Conservation (phyloP, 2,113 vertebrate species). For the Procapra przewalskii region DNA sequence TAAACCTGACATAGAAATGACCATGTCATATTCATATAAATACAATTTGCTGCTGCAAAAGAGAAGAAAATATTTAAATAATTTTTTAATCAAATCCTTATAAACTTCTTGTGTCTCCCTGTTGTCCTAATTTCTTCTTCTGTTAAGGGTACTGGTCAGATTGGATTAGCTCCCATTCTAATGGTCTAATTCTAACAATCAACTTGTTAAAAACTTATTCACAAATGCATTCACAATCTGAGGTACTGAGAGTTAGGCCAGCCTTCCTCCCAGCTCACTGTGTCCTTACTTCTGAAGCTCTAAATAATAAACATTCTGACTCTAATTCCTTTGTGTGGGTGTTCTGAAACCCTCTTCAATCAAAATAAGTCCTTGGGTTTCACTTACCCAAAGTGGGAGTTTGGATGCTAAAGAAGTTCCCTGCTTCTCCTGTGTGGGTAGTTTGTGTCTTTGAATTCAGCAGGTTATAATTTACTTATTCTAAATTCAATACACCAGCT, state of each 20-base stretch:
- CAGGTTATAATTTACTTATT: neutral
- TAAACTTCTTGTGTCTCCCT: neutral
- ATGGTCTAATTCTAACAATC: neutral
- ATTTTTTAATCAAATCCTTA: neutral
- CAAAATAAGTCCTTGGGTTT: neutral
- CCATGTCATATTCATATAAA: neutral
- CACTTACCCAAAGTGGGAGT: neutral
- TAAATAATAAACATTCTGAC: neutral
- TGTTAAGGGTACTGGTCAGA: neutral
- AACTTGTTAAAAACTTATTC: neutral
- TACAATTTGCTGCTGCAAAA: neutral
- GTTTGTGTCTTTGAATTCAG: neutral
- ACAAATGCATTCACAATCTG: neutral
- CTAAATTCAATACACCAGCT: neutral
- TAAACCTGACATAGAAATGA: neutral
- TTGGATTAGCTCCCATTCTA: neutral
- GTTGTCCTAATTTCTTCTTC: neutral
- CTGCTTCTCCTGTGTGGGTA: neutral
- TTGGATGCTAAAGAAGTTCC: neutral
- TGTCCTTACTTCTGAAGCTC: neutral
- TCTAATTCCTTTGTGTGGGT: neutral
- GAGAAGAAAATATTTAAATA: neutral
- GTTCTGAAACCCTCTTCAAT: neutral
- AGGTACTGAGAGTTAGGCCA: neutral
- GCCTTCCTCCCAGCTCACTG: neutral